Evolutionary conservation across 2,888 invertebrate genomes (phyloP).

Genomic region (Conus canariensis): DNA sequence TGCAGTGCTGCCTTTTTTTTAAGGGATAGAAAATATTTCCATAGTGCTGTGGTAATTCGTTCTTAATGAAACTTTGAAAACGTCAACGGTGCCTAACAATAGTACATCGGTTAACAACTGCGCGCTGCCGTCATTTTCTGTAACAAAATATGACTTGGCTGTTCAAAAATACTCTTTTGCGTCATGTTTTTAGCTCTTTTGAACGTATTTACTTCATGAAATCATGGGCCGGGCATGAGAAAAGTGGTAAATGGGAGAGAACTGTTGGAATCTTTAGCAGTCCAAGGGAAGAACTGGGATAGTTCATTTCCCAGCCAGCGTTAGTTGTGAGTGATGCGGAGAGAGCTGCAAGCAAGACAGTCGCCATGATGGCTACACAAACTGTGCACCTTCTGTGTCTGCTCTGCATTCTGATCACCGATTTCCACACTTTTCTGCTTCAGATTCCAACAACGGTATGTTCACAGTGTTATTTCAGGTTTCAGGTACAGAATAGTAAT

Average conservation of each 20-base stretch:
- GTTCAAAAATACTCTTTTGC: no score
- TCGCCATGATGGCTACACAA: constrained; percentile 22
- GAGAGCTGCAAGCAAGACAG: constrained; percentile 22
- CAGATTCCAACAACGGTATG: neutral
- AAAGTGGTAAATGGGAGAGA: neutral
- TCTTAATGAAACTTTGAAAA: no score
- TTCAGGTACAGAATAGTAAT: neutral
- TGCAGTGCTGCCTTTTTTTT: no score
- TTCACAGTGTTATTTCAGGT: neutral
- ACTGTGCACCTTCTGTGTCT: neutral
- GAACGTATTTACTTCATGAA: no score
- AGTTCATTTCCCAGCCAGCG: neutral
- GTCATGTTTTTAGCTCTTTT: no score
- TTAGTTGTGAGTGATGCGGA: neutral
- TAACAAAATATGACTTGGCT: no score
- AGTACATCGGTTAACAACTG: no score
- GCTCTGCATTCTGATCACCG: neutral
- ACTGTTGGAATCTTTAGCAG: neutral
- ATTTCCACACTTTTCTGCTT: neutral
- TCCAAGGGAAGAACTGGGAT: neutral
- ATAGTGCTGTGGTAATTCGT: no score
- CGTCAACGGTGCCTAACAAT: no score
- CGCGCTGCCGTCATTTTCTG: no score
- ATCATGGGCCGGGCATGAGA: no score
- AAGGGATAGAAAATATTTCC: no score